Conservation (phyloP, 2,888 invertebrate species). For the Drosophila peninsularis region DNA sequence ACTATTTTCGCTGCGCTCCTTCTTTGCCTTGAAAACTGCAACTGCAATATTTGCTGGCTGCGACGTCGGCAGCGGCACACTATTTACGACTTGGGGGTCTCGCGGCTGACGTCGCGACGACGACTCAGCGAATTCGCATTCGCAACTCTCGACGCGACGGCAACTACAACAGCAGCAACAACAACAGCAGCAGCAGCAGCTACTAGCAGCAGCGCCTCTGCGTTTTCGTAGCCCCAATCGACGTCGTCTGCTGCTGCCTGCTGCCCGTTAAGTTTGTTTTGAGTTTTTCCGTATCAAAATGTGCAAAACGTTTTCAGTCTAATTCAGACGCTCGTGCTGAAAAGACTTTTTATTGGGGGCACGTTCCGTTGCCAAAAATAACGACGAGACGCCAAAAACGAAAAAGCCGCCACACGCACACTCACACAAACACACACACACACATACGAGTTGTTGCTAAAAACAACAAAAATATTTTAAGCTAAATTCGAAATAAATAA, state of each 20-base stretch:
- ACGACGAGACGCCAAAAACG: constrained; percentile 26
- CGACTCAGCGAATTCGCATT: constrained; percentile 76
- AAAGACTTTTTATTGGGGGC: constrained; percentile 83
- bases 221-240: constrained; percentile 62
- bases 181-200: constrained; percentile 30
- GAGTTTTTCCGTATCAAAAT: constrained; percentile 85
- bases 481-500: not conserved
- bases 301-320: constrained; percentile 85
- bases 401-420: constrained; percentile 31
- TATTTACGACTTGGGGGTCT: constrained; percentile 56
- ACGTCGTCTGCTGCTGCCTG: constrained; percentile 47
- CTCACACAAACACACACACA: constrained; percentile 18
- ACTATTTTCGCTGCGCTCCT: constrained; percentile 44
- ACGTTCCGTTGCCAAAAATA: constrained; percentile 68
- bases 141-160: constrained; percentile 57
- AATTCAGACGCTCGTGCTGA: constrained; percentile 85
- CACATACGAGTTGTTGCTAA: constrained; percentile 23
- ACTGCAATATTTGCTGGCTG: constrained; percentile 51
- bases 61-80: constrained; percentile 52
- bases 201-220: constrained; percentile 40
- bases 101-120: constrained; percentile 52
- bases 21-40: constrained; percentile 63
- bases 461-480: constrained; percentile 5
- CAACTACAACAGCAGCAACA: constrained; percentile 31
- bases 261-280: constrained; percentile 75